Evolutionary conservation across 2,113 vertebrate genomes (phyloP).

Genomic region (Coreoperca whiteheadi): DNA sequence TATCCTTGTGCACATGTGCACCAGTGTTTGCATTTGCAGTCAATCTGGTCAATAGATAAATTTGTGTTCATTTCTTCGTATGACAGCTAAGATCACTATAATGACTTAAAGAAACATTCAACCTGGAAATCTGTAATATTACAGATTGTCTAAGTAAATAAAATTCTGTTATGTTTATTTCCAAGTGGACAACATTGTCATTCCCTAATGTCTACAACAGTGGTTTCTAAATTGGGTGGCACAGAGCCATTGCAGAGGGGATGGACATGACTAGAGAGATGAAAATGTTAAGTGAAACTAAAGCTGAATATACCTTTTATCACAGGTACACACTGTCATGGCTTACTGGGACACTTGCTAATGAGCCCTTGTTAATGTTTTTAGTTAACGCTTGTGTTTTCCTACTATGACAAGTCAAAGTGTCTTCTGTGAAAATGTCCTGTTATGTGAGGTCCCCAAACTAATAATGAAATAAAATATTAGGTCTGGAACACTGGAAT

Average conservation of each 20-base stretch:
- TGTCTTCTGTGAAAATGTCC: conserved; percentile 4
- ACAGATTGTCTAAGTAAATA: background rate
- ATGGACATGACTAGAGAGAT: background rate
- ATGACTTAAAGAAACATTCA: background rate
- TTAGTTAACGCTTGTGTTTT: conserved; percentile 3
- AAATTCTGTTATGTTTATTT: background rate
- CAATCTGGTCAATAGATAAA: background rate
- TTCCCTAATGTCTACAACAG: background rate
- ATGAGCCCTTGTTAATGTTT: background rate
- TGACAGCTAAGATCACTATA: background rate
- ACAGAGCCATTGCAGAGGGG: background rate
- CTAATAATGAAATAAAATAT: too few species aligned
- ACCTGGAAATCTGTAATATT: background rate
- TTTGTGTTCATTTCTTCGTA: background rate
- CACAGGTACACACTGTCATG: too few species aligned
- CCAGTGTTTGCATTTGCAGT: conserved; percentile 5
- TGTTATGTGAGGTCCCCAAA: too few species aligned
- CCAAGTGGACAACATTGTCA: background rate
- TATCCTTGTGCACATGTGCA: background rate
- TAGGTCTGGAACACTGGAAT: too few species aligned
- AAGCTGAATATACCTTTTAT: background rate
- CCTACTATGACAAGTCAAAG: background rate
- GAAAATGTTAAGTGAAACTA: background rate
- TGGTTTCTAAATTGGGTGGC: background rate
- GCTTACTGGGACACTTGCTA: too few species aligned